phyloP scores from a whole-genome alignment of 2,113 vertebrate genomes.

The Macaca mulatta region DNA sequence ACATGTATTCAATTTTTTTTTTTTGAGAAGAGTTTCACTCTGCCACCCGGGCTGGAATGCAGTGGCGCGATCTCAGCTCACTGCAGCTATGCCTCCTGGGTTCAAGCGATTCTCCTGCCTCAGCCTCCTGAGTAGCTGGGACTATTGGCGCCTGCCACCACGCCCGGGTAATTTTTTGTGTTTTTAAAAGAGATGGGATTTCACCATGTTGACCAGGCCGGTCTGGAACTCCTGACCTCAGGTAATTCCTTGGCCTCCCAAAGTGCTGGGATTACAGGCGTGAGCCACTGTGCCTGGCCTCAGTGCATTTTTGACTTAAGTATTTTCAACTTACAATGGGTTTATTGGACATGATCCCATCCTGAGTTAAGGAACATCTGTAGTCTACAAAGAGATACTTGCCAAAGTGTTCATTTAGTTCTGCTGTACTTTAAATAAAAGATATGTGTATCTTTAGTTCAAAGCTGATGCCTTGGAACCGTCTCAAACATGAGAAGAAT shows the following conservation, averaged over 20 bases:
- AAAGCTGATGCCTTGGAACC: background rate
- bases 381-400: background rate
- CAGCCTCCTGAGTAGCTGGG: background rate
- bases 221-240: background rate
- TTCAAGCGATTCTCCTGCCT: background rate
- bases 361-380: background rate
- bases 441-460: accelerated
- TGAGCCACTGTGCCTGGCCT: background rate
- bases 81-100: background rate
- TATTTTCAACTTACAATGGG: background rate
- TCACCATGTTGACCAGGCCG: background rate
- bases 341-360: background rate
- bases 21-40: background rate
- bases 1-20: background rate
- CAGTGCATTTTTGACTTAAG: background rate
- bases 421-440: background rate
- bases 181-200: too few relatives aligned
- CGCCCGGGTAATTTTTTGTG: too few relatives aligned
- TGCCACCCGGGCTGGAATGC: background rate
- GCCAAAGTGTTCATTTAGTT: background rate
- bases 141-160: background rate
- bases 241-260: background rate
- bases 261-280: background rate
- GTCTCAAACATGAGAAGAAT: too few relatives aligned
- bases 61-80: background rate